Base-by-base conservation (phyloP, 2,888 invertebrate genomes). In the Lomographa bimaculata region DNA sequence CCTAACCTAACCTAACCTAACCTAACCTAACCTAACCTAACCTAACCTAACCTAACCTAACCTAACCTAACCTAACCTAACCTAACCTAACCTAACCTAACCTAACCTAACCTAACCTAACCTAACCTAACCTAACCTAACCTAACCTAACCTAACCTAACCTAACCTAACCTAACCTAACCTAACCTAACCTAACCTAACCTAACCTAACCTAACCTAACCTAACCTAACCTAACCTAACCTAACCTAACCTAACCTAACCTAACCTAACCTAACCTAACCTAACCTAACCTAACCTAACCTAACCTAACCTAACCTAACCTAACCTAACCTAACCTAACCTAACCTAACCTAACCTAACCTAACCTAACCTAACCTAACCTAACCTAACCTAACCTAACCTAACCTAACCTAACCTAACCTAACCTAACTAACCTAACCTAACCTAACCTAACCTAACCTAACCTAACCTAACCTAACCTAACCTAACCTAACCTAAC, bases 1-100 rank as follows among this genome's bases (percentile, higher is more conserved):
- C 45, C 40, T 40, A 46, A 40, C 45, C 45, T 44, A 44, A 38
- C 46, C 35, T 8, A 41, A 48, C 44, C 45, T 40, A 40, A 48
- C 44, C 48, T 42, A 7, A 20, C 7, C 20, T 8, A 7, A 20
- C 7, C 20, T 8, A 7, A 52, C 49, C 52, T 46, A 46, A 52
- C 49, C 49, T 49, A 49, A 52, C 49, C 52, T 46, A 46, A 52
- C 46, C 52, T 49, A 49, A 52, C 49, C 52, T 49, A 49, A 49
- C 46, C 47, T 47, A 47, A 51, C 47, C 47, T 45, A 45, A 47
- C 30, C 38, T 26, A 32, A 38, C 30, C 38, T 24, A 29, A 37
- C 18, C 37, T 41, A 41, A 45, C 38, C 50, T 42, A 44, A 50
- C 48, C 53, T 46, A 48, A 54, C 50, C 50, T 48, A 46, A 54